Evolutionary conservation across 2,797 vertebrate species (phyloP), one percentile per base, ranked within the genome.

Genomic region (Melanotaenia maccullochi): DNA sequence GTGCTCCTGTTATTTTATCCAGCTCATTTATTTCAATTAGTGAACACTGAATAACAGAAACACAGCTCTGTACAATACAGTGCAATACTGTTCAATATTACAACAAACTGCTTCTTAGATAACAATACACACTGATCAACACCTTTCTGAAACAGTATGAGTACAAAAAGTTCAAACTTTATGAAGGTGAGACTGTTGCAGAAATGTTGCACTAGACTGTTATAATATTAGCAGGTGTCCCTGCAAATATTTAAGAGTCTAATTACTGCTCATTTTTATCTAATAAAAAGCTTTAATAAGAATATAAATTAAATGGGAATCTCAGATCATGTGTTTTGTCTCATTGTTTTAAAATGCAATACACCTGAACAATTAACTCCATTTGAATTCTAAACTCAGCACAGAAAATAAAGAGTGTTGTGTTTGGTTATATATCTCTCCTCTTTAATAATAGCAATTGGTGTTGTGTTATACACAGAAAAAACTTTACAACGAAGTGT

Each of bases 11-110:
- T 52, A 52, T 40, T 24, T 25, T 47, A 12, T 5, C 57, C 60
- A 47, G 56, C 55, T 52, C 55, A 68, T 49, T 49, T 58, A 63
- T 60, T 30, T 56, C 40, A 69, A 40, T 38, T 20, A 60, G 59
- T 28, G n/a, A 22, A 14, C 25, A 3, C 13, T 25, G 60, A 69
- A 60, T 25, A 44, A 65, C 12, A 42, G 12, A 59, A 73, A 62
- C 9, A 52, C 5, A 32, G 60, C 13, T 58, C 36, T 38, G 33
- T 59, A 2, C 25, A 49, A 65, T 24, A 13, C 7, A 32, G n/a
- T 60, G 24, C 11, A 38, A 3, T 24, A 40, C 9, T 66, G 25
- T 16, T 49, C 16, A 63, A 32, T 36, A 52, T 47, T 35, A 55
- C 9, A 38, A 28, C 33, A 60, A 42, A 30, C 13, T 47, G 5